These are phyloP conservation scores for Aix galericulata DNA, from an alignment of 2,113 vertebrate species.

Conservation along the genomic window DNA sequence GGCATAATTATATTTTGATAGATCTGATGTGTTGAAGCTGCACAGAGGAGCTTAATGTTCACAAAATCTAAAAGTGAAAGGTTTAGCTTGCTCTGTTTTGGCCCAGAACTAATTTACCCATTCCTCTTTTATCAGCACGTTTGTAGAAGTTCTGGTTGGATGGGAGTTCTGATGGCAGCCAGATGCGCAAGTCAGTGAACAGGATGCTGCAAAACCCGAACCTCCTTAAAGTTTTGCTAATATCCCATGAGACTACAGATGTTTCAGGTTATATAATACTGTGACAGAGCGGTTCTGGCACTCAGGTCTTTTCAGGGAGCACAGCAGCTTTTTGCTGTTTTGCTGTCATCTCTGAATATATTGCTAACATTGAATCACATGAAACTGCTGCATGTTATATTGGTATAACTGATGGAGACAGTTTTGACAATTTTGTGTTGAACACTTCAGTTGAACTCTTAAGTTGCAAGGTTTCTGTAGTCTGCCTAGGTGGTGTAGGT, in stretches of 20 bases:
- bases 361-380: background rate
- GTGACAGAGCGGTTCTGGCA: background rate
- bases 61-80: background rate
- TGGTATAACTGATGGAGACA: background rate
- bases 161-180: background rate
- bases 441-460: background rate
- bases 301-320: background rate
- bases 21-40: background rate
- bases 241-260: background rate
- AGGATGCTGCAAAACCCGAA: background rate
- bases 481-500: background rate
- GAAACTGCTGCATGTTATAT: background rate
- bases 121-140: background rate
- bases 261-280: background rate
- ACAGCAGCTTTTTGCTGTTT: background rate
- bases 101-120: background rate
- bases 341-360: background rate
- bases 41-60: background rate
- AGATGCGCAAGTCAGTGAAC: background rate
- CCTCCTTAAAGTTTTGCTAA: background rate
- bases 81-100: background rate
- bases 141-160: background rate
- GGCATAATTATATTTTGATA: background rate
- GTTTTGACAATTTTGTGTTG: background rate
- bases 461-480: background rate